Evolutionary conservation across 2,113 vertebrate genomes (phyloP), one percentile per base, ranked within the genome.

Genomic region (Triplophysa rosa): DNA sequence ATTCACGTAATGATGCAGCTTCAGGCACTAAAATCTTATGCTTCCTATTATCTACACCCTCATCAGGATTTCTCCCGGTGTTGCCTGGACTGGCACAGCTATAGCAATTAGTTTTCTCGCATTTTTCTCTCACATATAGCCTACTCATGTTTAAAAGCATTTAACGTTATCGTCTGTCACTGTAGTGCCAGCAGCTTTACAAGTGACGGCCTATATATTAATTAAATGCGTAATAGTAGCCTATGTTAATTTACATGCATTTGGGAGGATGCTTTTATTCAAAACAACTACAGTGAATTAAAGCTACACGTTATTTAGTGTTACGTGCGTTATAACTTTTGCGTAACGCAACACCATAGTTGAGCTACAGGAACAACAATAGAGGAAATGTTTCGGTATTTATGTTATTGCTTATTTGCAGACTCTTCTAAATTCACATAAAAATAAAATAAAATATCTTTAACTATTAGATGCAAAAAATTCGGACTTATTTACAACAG

Each of bases 1-100:
- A 40, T 67, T 68, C 40, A 29, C 54, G 33, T 58, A 77, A 81
- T 64, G 65, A 58, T 58, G 26, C 58, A 29, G 79, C 71, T 81
- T 61, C 65, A 56, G 72, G 80, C 80, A 72, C 47, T 33, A 49
- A 80, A 72, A 52, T 62, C 78, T 63, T 71, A 58, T 21, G 47
- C 33, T 42, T 73, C 23, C 1, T 8, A 37, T 63, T 58, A 54
- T 79, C 42, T 72, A 80, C 78, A 80, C 67, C 67, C 66, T 81
- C 56, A 54, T 68, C 47, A 54, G 56, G 16, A 16, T 74, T 54
- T 67, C 58, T 77, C 56, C 23, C 54, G 80, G 54, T 63, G 71
- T 45, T 80, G 78, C 47, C 68, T 80, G 68, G 61, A 69, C 77
- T 79, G 56, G 66, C 56, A 76, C 21, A 23, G 33, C 11, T 70